These are phyloP conservation scores for Zaprionus nigranus DNA, from an alignment of 1,140 invertebrate species.

Conservation along the genomic window DNA sequence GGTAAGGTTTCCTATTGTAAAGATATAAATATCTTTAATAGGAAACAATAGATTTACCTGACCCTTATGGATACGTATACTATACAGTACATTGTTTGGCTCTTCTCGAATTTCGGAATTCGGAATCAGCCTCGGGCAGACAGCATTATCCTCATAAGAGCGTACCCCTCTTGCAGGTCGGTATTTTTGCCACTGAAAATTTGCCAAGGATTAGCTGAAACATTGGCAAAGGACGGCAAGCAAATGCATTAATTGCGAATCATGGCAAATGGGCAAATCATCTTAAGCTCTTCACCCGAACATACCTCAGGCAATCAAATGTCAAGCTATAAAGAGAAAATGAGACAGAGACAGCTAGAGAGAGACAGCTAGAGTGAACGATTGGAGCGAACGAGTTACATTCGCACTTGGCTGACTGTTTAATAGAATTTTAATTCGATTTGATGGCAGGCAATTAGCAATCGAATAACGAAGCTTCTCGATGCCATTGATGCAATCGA, in stretches of 20 bases:
- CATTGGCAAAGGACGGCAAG: not conserved
- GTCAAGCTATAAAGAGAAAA: slow-evolving; percentile 6
- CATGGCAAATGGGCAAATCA: slow-evolving; percentile 58
- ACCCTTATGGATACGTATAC: not conserved
- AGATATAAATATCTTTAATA: not conserved
- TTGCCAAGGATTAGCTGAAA: slow-evolving; percentile 48
- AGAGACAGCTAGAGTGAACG: not conserved
- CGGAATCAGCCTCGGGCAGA: not conserved
- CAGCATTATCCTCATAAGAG: slow-evolving; percentile 44
- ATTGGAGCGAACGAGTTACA: slow-evolving; percentile 15
- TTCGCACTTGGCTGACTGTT: slow-evolving; percentile 34
- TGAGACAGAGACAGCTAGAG: not conserved
- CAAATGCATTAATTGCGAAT: no score
- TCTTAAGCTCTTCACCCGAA: slow-evolving; percentile 56
- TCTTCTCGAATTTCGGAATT: not conserved
- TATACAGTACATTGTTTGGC: not conserved
- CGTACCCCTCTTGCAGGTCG: slow-evolving; percentile 10
- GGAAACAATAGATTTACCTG: not conserved
- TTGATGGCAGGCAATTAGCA: slow-evolving; percentile 54
- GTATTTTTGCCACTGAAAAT: slow-evolving; percentile 34
- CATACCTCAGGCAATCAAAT: slow-evolving; percentile 48
- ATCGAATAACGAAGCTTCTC: not conserved
- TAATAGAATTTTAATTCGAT: slow-evolving; percentile 60
- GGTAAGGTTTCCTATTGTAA: not conserved
- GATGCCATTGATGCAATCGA: slow-evolving; percentile 18